phyloP scores from a whole-genome alignment of 2,797 vertebrate species.

The Pseudopleuronectes americanus region DNA sequence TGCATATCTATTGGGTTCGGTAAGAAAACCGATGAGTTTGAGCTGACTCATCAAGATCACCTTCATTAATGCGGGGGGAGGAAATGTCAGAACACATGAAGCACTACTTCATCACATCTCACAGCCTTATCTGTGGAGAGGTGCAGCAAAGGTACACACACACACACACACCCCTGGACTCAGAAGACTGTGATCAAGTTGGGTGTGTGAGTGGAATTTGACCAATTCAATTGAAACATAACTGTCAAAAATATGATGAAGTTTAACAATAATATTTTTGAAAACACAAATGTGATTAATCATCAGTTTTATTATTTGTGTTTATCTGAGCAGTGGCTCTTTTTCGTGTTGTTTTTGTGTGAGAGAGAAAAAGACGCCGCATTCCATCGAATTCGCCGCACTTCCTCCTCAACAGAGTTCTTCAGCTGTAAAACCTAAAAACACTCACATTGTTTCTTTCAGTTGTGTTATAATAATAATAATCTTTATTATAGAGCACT shows the following conservation, averaged over 20 bases:
- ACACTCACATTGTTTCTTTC: not conserved
- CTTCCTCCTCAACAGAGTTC: too few species aligned
- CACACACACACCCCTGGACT: slow-evolving; percentile 8
- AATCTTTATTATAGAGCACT: too few species aligned
- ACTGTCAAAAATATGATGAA: not conserved
- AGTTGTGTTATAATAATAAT: too few species aligned
- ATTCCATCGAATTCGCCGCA: too few species aligned
- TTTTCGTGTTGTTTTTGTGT: too few species aligned
- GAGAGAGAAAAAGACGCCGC: too few species aligned
- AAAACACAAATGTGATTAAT: not conserved
- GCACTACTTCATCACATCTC: slow-evolving; percentile 25
- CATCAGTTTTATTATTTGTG: too few species aligned
- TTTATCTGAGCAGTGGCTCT: not conserved
- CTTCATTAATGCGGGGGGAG: slow-evolving; percentile 9
- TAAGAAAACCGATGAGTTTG: not conserved
- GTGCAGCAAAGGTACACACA: slow-evolving; percentile 34
- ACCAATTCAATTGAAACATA: slow-evolving; percentile 17
- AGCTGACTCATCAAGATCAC: slow-evolving; percentile 9
- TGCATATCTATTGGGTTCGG: not conserved
- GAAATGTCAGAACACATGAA: slow-evolving; percentile 10
- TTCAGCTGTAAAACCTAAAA: not conserved
- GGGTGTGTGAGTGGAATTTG: slow-evolving; percentile 45
- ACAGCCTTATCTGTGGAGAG: slow-evolving; percentile 50
- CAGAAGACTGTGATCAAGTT: slow-evolving; percentile 19
- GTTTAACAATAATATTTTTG: not conserved